These are phyloP conservation scores for Cydia fagiglandana DNA, from an alignment of 1,140 invertebrate genomes.

Conservation along the genomic window DNA sequence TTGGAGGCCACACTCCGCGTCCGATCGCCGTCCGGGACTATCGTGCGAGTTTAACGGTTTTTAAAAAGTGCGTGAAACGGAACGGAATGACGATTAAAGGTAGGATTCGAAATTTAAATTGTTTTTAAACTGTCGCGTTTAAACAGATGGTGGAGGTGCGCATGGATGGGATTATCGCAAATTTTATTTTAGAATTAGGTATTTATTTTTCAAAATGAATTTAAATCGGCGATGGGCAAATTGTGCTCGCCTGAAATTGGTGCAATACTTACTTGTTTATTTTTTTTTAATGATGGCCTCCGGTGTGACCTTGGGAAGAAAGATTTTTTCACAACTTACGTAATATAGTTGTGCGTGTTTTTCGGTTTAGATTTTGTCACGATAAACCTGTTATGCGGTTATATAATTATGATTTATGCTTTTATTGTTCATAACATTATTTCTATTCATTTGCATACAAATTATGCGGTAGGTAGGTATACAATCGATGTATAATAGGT, in stretches of 20 bases:
- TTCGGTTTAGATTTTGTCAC: background rate
- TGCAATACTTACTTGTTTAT: background rate
- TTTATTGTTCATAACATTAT: background rate
- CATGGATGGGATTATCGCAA: background rate
- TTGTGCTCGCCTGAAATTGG: background rate
- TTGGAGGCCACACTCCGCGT: conserved; percentile 65
- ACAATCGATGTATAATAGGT: conserved; percentile 11
- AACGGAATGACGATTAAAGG: conserved; percentile 77
- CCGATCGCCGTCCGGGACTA: conserved; percentile 43
- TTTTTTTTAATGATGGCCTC: background rate
- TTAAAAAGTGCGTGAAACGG: conserved; percentile 30
- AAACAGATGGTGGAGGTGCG: background rate
- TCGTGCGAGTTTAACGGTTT: conserved; percentile 41
- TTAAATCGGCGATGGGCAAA: background rate
- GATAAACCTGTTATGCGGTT: background rate
- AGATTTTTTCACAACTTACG: background rate
- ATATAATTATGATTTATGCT: background rate
- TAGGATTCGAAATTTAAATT: conserved; percentile 42
- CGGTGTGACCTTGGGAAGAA: background rate
- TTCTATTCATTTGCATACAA: background rate
- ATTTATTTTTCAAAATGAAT: background rate
- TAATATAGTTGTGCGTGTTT: conserved; percentile 12
- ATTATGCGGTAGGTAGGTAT: background rate
- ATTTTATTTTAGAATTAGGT: background rate
- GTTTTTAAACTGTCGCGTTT: background rate